phyloP scores from a whole-genome alignment of 2,888 invertebrate species.

The Eupelmus urozonus region DNA sequence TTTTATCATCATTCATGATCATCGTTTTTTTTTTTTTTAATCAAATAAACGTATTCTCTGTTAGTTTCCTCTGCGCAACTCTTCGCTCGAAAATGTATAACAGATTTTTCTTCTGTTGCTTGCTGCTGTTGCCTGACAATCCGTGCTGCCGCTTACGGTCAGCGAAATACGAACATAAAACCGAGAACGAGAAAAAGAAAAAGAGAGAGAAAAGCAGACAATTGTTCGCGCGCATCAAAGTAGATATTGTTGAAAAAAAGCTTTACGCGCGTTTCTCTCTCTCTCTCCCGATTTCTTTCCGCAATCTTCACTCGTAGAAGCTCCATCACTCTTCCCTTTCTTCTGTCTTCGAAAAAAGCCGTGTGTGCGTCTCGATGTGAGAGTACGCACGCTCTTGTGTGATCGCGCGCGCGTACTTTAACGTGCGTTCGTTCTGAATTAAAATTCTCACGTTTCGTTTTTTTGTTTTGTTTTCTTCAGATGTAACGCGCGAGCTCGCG shows the following conservation, averaged over 20 bases:
- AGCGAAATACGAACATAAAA: slow-evolving; percentile 1
- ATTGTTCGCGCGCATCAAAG: background rate
- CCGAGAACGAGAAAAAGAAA: background rate
- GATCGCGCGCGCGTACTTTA: background rate
- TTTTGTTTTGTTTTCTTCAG: slow-evolving; percentile 28
- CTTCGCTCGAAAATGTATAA: slow-evolving; percentile 67
- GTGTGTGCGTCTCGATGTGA: slow-evolving; percentile 28
- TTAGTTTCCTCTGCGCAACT: slow-evolving; percentile 49
- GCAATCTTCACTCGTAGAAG: slow-evolving; percentile 16
- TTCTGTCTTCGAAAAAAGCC: background rate
- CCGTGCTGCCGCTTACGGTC: slow-evolving; percentile 13
- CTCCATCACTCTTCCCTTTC: background rate
- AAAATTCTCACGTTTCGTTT: slow-evolving; percentile 22
- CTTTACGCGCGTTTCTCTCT: background rate
- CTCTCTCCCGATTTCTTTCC: background rate
- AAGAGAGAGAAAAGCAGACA: too few species aligned
- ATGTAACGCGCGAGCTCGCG: slow-evolving; percentile 43
- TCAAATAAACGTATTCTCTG: slow-evolving; percentile 26
- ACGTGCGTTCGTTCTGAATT: background rate
- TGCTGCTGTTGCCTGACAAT: background rate
- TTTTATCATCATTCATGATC: slow-evolving; percentile 40
- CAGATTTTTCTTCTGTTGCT: slow-evolving; percentile 38
- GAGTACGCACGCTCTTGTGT: background rate
- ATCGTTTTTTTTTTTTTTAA: too few species aligned
- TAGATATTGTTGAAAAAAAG: slow-evolving; percentile 7